Evolutionary conservation across 2,113 vertebrate species (phyloP), one percentile per base, ranked within the genome.

Genomic region (Climacteris rufus): DNA sequence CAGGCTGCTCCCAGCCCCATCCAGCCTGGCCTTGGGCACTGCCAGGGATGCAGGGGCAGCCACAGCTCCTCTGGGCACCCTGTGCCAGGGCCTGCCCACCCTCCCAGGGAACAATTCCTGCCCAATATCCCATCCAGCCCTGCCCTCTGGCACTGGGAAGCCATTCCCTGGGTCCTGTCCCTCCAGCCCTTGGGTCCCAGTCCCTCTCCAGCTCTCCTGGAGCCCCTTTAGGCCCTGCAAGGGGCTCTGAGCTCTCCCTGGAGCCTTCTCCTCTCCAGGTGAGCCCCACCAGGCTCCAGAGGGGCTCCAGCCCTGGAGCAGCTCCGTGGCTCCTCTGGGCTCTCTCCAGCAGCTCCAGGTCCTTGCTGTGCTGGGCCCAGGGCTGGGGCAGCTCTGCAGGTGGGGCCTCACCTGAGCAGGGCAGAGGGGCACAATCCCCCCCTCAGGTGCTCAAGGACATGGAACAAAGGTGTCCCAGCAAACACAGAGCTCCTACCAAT

Each of bases 401-500:
- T 3, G 30, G 16, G 37, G 1, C 19, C 15, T 24, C 37, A 15
- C 9, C 30, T 2, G 31, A 14, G 15, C 59, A 4, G 53, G 64
- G 35, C 24, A 25, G 15, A 31, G 66, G 15, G 47, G 25, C 44
- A 85, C 6, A 10, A 4, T 3, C 6, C 19, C 24, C 59, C 70
- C 19, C 25, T 1, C 3, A 8, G 65, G 45, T 42, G 54, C 54
- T 10, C 2, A 70, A 68, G 65, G 33, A 53, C 39, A 44, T 31
- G 53, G 39, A 54, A 42, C 4, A 53, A 13, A 25, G 15, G 17
- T 0, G 5, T 12, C 64, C 71, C 33, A 25, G 49, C 15, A 5
- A 1, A 0, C 5, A 8, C 68, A 2, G 15, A 45, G 53, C 47
- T 65, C 90, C 44, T 95, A 98, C 98, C 98, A 70, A 77, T 18